These are phyloP conservation scores for Machimus atricapillus DNA, from an alignment of 2,888 invertebrate genomes.

Conservation along the genomic window DNA sequence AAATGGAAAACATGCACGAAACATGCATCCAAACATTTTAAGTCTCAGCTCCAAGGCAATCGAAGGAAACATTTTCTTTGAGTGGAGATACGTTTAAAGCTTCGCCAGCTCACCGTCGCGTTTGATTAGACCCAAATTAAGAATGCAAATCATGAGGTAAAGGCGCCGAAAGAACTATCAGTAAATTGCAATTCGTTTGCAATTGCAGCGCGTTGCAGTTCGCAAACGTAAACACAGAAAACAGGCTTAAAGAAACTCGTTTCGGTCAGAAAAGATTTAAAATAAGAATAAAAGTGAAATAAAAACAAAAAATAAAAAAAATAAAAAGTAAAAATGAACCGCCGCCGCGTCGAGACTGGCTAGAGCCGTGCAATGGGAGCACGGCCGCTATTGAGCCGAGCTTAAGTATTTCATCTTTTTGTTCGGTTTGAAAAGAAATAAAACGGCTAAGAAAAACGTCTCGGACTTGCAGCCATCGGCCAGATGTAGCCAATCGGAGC, in stretches of 20 bases:
- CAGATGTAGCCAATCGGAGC: conserved; percentile 43
- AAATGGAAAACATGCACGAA: background rate
- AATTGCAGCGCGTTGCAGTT: background rate
- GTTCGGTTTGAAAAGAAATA: background rate
- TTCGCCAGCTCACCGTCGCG: background rate
- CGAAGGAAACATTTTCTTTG: background rate
- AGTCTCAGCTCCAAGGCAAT: background rate
- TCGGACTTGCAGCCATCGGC: conserved; percentile 29
- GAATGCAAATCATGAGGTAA: background rate
- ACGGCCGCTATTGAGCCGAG: background rate
- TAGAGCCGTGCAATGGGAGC: conserved; percentile 23
- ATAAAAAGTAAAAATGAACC: background rate
- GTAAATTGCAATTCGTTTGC: conserved; percentile 1
- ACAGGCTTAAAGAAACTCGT: conserved; percentile 1
- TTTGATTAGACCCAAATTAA: conserved; percentile 8
- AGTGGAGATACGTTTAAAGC: background rate
- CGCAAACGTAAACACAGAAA: conserved; percentile 10
- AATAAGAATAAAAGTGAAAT: background rate
- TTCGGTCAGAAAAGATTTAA: background rate
- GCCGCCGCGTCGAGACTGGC: background rate
- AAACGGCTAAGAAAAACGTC: background rate
- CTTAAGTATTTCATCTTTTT: conserved; percentile 15
- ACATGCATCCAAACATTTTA: background rate
- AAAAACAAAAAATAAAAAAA: background rate
- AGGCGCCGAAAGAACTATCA: background rate